Evolutionary conservation across 2,797 vertebrate species (phyloP), one percentile per base, ranked within the genome.

Genomic region (Fundulus diaphanus): DNA sequence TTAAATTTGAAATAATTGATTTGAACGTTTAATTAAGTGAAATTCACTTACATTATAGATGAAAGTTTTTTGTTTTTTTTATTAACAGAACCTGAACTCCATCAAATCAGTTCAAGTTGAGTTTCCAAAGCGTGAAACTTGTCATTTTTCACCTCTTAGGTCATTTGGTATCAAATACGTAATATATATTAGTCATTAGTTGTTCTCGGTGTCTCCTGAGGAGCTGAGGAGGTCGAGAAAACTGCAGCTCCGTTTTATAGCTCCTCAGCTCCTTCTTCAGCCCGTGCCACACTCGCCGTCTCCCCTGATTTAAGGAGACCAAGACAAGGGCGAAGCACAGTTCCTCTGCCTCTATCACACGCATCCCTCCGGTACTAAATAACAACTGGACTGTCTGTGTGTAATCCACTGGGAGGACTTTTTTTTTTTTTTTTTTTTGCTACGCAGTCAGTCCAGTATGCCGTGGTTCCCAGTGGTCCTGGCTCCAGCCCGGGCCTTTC

Each of bases 391-490:
- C 71, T 27, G 59, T 73, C 68, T 81, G 31, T 13, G 66, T 73
- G 68, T 78, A 57, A 88, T 85, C 61, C 73, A 27, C 40, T 48
- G 68, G 70, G 77, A 75, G 51, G 70, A 85, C 82, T 79, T 46
- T 79, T n/a, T n/a, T n/a, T n/a, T n/a, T n/a, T n/a, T n/a, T n/a
- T n/a, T n/a, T n/a, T n/a, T n/a, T n/a, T n/a, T n/a, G n/a, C n/a
- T 72, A 82, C 81, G 70, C 77, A 67, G 76, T 78, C 78, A 31
- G 37, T 72, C 52, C 57, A 74, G 70, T 71, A 49, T 73, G 72
- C 72, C 1, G 76, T 52, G 27, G 78, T 82, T 88, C 89, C 84
- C 85, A 68, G 66, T 6, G 73, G 86, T 81, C 83, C 77, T 42
- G n/a, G 51, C 59, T 79, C 84, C 63, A 37, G 75, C 76, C 72